A percentile compares a stretch with the other conserved stretches of the same genome.
These are phyloP conservation scores for Acanthopleura granulata DNA, from an alignment of 2,888 invertebrate species.

Conservation along the genomic window DNA sequence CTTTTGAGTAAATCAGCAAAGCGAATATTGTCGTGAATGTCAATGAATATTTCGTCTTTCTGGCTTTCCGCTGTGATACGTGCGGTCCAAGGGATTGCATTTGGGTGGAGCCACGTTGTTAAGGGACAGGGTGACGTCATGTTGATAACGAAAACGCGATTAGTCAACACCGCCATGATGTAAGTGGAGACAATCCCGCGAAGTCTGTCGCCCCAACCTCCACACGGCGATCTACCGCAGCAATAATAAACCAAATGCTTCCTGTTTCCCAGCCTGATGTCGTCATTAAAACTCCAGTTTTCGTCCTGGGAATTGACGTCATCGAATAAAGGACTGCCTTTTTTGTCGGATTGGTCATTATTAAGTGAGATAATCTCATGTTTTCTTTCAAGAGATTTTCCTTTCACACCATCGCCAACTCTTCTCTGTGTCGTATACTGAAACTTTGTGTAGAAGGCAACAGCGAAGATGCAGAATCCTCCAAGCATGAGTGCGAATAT, in stretches of 20 bases:
- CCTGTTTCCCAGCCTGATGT: not conserved
- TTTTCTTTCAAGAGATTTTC: no score
- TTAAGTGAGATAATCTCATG: no score
- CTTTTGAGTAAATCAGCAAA: constrained; percentile 31
- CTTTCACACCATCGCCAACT: no score
- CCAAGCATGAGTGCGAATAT: no score
- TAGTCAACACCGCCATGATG: constrained; percentile 36
- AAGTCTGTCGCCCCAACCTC: constrained; percentile 41
- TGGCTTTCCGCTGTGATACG: constrained; percentile 5
- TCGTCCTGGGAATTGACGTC: no score
- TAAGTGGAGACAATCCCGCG: constrained; percentile 40
- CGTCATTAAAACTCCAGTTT: no score
- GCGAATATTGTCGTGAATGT: constrained; percentile 31
- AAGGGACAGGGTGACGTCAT: constrained; percentile 37
- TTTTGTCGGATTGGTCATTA: no score
- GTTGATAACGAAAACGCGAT: constrained; percentile 37
- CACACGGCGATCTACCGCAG: constrained; percentile 25
- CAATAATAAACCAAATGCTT: not conserved
- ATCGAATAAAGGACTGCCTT: no score
- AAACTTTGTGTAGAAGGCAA: no score
- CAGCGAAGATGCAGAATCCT: no score
- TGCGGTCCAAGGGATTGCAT: constrained; percentile 36
- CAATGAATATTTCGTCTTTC: constrained; percentile 5
- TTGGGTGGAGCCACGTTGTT: constrained; percentile 31
- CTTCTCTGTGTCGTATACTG: no score